Evolutionary conservation across 2,113 vertebrate genomes (phyloP).

Genomic region (Poeciliopsis occidentalis): DNA sequence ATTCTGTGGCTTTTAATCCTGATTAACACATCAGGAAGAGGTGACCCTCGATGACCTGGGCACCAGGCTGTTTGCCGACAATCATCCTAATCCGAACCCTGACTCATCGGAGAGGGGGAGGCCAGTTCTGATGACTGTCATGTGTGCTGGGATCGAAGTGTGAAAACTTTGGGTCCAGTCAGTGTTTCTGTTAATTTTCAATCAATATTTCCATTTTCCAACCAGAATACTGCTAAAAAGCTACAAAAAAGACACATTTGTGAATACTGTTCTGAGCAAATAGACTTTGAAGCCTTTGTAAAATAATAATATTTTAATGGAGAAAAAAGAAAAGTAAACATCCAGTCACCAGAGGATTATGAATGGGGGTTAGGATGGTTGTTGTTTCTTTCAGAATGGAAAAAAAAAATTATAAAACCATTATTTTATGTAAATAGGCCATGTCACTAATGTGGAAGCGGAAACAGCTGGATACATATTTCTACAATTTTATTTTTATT

Average conservation of each 20-base stretch:
- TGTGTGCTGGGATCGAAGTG: conserved; percentile 16
- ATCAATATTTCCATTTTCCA: background rate
- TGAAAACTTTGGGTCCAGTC: conserved; percentile 5
- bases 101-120: conserved; percentile 38
- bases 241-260: fast-evolving
- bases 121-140: background rate
- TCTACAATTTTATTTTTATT: background rate
- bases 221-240: background rate
- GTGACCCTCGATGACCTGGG: conserved; percentile 78
- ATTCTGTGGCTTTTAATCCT: conserved; percentile 76
- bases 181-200: background rate
- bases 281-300: background rate
- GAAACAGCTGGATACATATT: background rate
- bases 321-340: background rate
- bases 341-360: background rate
- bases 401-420: background rate
- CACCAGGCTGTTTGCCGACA: conserved; percentile 80
- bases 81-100: conserved; percentile 76
- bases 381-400: background rate
- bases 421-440: background rate
- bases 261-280: background rate
- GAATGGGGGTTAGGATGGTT: background rate
- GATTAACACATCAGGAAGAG: conserved; percentile 82
- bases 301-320: background rate
- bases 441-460: background rate